Evolutionary conservation across 2,888 invertebrate species (phyloP).

Genomic region (Caenorhabditis sp.): DNA sequence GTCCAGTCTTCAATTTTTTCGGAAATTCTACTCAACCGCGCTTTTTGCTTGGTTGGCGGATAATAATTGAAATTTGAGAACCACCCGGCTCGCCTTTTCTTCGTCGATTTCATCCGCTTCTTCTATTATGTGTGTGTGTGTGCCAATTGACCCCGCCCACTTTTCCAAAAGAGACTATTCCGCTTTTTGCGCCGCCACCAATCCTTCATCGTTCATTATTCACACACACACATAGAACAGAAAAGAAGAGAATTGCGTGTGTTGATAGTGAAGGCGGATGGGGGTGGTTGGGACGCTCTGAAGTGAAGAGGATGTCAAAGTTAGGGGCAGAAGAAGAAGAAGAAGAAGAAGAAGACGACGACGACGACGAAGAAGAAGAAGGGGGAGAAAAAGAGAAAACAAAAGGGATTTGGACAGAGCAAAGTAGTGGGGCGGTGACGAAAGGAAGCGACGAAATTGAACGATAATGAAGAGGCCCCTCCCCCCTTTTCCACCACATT

Average conservation of each 20-base stretch:
- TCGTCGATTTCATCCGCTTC: background rate
- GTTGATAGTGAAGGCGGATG: slow-evolving; percentile 2
- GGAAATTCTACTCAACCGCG: background rate
- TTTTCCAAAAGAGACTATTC: background rate
- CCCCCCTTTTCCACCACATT: background rate
- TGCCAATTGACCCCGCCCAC: slow-evolving; percentile 9
- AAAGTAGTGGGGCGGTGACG: slow-evolving; percentile 12
- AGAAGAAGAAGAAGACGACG: slow-evolving; percentile 9
- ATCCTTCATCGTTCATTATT: slow-evolving; percentile 43
- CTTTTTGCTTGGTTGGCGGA: too few species aligned
- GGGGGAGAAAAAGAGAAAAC: slow-evolving; percentile 31
- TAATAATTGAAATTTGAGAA: slow-evolving; percentile 48
- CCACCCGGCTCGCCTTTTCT: slow-evolving; percentile 9
- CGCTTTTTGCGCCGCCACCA: background rate
- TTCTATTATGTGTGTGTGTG: background rate
- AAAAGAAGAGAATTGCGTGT: slow-evolving; percentile 28
- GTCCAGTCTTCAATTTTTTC: background rate
- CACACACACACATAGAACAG: slow-evolving; percentile 9
- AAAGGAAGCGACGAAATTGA: slow-evolving; percentile 37
- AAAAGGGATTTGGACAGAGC: slow-evolving; percentile 43
- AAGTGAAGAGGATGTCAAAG: slow-evolving; percentile 23
- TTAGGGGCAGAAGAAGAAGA: slow-evolving; percentile 13
- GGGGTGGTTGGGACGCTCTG: background rate
- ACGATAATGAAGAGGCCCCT: slow-evolving; percentile 46
- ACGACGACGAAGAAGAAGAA: slow-evolving; percentile 13